Base-by-base conservation (phyloP, 1,140 invertebrate genomes). In the Heliothis virescens region DNA sequence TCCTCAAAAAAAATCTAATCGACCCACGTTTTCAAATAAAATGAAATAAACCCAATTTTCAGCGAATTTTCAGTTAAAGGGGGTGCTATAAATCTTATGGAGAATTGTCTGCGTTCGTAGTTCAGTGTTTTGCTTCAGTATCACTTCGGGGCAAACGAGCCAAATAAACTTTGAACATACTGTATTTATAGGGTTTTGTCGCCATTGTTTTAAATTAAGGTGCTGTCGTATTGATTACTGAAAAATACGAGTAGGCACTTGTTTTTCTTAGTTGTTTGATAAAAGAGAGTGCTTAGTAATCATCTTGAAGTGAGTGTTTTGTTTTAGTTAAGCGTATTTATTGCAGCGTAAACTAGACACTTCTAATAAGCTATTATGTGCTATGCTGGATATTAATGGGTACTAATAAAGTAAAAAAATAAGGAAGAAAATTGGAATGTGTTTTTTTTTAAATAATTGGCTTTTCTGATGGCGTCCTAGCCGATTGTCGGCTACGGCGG, bases 11-110 rank as follows among this genome's bases (percentile, higher is more conserved):
- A 74, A 74, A 62, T 50, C 72, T 74, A 74, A 74, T 60, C 72
- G 47, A 34, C 57, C 57, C 55, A 48, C 15, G 16, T 59, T 41
- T 53, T 41, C 52, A 41, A 79, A 79, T 63, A 63, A 79, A 79
- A 79, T 79, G 67, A 79, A 79, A 79, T 62, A 55, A 62, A 62
- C 55, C 67, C 69, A 63, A 73, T 79, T 63, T 69, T 72, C 69
- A 63, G 57, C 16, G 78, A 50, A 63, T 79, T 79, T 63, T 18
- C 34, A 72, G 67, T 79, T 55, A 72, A 73, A 62, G 60, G 69
- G 55, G 52, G 55, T 26, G 16, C 55, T 0, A 73, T 79, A 79
- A 79, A 79, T 79, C 78, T 79, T 55, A 47, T 48, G 18, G 16
- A 15, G 78, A 52, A 71, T 79, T 72, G 67, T 73, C 59, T 72